A percentile compares a stretch with the other conserved stretches of the same genome.
phyloP scores from a whole-genome alignment of 2,113 vertebrate genomes.

The Nesogale talazaci region DNA sequence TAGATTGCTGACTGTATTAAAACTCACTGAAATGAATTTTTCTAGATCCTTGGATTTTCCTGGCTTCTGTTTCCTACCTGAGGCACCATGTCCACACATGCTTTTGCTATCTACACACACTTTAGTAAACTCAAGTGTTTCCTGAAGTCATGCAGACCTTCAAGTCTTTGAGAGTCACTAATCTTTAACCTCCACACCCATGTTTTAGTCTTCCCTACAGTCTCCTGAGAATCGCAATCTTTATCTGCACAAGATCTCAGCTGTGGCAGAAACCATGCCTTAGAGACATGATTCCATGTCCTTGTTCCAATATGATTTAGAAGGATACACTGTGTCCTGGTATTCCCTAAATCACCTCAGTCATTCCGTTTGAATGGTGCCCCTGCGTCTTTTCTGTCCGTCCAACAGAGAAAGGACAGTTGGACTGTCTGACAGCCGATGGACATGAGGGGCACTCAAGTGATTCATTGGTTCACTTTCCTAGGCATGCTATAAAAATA shows the following conservation, averaged over 20 bases:
- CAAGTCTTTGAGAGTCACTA: background rate
- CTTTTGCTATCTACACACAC: background rate
- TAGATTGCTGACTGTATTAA: background rate
- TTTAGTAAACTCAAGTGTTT: background rate
- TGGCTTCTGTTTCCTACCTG: background rate
- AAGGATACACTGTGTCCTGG: background rate
- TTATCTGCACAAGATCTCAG: background rate
- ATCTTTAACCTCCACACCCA: background rate
- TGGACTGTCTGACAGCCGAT: background rate
- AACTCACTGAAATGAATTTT: background rate
- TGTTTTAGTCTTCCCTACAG: too few relatives aligned
- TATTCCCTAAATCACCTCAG: background rate
- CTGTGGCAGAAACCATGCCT: background rate
- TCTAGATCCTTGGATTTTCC: background rate
- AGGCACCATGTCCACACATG: background rate
- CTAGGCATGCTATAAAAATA: conserved; percentile 13
- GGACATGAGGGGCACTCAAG: background rate
- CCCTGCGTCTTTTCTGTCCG: background rate
- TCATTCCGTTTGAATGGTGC: background rate
- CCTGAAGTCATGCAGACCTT: background rate
- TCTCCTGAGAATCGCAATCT: background rate
- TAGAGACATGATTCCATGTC: background rate
- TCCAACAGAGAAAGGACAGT: background rate
- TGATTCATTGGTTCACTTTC: background rate
- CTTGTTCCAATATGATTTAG: background rate